phyloP scores from a whole-genome alignment of 2,797 vertebrate genomes.

The Hyperoplus immaculatus region DNA sequence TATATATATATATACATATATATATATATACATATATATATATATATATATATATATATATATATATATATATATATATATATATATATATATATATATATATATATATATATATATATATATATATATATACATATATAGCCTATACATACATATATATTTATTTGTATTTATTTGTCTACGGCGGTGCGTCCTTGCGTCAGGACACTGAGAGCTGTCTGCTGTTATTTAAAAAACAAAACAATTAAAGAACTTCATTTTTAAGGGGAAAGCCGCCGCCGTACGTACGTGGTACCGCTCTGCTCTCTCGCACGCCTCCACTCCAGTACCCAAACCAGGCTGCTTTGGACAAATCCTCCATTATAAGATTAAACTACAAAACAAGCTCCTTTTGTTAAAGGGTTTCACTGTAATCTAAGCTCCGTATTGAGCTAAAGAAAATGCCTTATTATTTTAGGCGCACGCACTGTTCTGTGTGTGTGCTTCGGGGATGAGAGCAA shows the following conservation, averaged over 20 bases:
- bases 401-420: constrained; percentile 5
- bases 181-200: constrained; percentile 15
- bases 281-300: background rate
- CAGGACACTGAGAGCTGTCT: background rate
- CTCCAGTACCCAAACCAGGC: background rate
- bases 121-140: background rate
- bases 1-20: background rate
- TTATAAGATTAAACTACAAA: background rate
- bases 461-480: background rate
- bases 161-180: background rate
- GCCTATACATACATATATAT: background rate
- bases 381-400: constrained; percentile 1
- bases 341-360: background rate
- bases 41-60: no score
- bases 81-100: no score
- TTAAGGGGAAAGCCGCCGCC: background rate
- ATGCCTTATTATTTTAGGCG: background rate
- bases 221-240: constrained; percentile 11
- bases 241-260: constrained; percentile 35
- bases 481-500: constrained; percentile 13
- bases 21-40: background rate
- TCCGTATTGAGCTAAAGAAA: constrained; percentile 10
- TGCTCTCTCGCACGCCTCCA: constrained; percentile 21
- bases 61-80: no score
- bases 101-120: no score